Conservation (phyloP, 1,140 invertebrate genomes). For the Aleiodes sp. region DNA sequence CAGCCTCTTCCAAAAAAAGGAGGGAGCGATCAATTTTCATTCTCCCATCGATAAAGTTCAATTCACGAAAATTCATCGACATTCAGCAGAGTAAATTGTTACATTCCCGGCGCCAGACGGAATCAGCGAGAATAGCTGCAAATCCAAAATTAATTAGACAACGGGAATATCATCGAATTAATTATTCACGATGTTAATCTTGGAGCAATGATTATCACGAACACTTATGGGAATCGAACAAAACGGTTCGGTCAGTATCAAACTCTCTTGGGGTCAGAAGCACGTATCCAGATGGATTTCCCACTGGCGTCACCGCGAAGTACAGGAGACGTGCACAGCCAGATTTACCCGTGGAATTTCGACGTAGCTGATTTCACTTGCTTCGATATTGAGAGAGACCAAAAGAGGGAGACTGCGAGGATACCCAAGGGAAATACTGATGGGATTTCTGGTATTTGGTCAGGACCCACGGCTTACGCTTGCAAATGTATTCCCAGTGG, state of each 20-base stretch:
- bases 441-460: slow-evolving; percentile 44
- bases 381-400: background rate
- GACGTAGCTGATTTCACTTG: background rate
- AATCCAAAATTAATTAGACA: too few species aligned
- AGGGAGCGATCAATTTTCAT: background rate
- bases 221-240: background rate
- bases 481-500: slow-evolving; percentile 49
- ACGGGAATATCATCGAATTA: too few species aligned
- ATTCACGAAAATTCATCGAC: too few species aligned
- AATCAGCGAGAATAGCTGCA: too few species aligned
- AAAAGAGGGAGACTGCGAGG: background rate
- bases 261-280: background rate
- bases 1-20: background rate
- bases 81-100: too few species aligned
- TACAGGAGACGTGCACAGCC: background rate
- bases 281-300: background rate
- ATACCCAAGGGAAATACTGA: background rate
- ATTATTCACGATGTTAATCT: background rate
- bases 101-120: too few species aligned
- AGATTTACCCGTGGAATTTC: slow-evolving; percentile 8
- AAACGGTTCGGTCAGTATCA: background rate
- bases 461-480: slow-evolving; percentile 42
- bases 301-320: slow-evolving; percentile 19
- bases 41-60: too few species aligned
- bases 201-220: background rate